A percentile compares a stretch with the other conserved stretches of the same genome.
These are phyloP conservation scores for Rhynchotus rufescens DNA, from an alignment of 2,797 vertebrate genomes.

Conservation along the genomic window DNA sequence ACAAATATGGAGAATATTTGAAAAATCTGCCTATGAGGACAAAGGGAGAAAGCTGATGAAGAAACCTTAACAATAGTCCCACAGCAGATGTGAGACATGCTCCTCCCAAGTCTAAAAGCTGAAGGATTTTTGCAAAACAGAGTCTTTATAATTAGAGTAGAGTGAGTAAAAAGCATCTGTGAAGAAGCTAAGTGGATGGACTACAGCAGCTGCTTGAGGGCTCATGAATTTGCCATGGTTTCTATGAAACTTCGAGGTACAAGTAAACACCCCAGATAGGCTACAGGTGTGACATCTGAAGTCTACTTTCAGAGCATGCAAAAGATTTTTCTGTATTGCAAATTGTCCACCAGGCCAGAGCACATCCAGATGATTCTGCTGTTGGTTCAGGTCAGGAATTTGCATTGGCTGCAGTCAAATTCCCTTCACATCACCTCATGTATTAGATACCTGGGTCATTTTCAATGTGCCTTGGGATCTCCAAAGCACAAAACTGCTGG, in stretches of 20 bases:
- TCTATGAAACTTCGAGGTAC: not conserved
- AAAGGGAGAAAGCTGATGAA: not conserved
- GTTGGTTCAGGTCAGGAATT: not conserved
- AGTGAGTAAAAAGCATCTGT: not conserved
- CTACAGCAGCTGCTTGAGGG: not conserved
- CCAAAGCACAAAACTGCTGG: not conserved
- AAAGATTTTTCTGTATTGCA: not conserved
- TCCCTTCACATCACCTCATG: not conserved
- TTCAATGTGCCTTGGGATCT: not conserved
- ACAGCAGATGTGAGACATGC: not conserved
- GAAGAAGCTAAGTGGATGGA: not conserved
- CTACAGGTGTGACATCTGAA: fast-evolving
- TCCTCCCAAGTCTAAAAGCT: not conserved
- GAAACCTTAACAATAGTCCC: not conserved
- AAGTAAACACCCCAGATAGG: not conserved
- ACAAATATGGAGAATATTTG: not conserved
- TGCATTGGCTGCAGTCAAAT: not conserved
- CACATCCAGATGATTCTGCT: not conserved
- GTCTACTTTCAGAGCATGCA: not conserved
- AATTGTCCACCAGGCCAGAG: not conserved
- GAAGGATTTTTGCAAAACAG: not conserved
- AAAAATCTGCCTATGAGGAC: too few species aligned
- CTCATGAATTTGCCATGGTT: not conserved
- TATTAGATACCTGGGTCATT: fast-evolving
- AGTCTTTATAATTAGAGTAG: not conserved